These are phyloP conservation scores for Epinotia ramella DNA, from an alignment of 2,888 invertebrate genomes.

Conservation along the genomic window DNA sequence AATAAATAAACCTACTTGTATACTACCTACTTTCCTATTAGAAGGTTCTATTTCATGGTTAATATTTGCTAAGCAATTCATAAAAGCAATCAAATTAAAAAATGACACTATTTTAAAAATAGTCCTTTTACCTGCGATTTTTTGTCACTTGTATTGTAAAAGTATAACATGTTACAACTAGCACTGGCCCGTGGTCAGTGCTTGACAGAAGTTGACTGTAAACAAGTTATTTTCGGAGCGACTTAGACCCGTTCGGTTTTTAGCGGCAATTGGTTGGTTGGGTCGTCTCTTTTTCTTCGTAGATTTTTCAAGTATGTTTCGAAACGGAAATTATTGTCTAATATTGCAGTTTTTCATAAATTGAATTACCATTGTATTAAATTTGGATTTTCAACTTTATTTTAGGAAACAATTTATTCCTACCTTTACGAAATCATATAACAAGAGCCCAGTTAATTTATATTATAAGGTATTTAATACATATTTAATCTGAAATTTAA, in stretches of 20 bases:
- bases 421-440: too few species aligned
- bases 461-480: too few species aligned
- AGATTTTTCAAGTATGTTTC: background rate
- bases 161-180: conserved; percentile 53
- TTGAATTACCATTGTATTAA: background rate
- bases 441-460: too few species aligned
- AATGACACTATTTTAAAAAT: background rate
- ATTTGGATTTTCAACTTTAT: background rate
- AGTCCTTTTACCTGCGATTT: conserved; percentile 19
- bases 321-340: too few species aligned
- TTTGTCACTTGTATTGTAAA: conserved; percentile 46
- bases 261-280: conserved; percentile 47
- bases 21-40: too few species aligned
- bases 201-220: conserved; percentile 62
- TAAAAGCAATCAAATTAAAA: background rate
- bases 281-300: background rate
- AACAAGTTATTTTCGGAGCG: conserved; percentile 72
- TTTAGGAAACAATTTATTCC: too few species aligned
- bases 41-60: too few species aligned
- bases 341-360: background rate
- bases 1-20: too few species aligned
- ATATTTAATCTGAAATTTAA: too few species aligned
- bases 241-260: conserved; percentile 66
- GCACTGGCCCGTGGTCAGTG: conserved; percentile 46
- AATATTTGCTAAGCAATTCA: too few species aligned